These are phyloP conservation scores for Tupaia chinensis DNA, from an alignment of 2,113 vertebrate genomes.

Conservation along the genomic window DNA sequence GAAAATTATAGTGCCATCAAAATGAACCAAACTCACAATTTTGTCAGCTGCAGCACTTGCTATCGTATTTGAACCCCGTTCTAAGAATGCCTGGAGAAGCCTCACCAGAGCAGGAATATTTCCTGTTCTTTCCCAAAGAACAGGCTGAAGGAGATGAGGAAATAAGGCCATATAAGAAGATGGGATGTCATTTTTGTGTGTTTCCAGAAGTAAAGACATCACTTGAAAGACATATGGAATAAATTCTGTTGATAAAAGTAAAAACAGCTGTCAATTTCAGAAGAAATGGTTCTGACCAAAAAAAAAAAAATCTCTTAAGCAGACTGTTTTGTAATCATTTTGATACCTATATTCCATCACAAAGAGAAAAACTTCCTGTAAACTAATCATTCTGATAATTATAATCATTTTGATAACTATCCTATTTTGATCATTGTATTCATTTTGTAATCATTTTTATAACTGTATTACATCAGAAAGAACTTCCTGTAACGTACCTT, in stretches of 20 bases:
- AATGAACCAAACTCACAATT: conserved; percentile 90
- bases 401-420: too few species aligned
- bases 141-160: conserved; percentile 97
- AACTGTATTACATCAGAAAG: background rate
- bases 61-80: conserved; percentile 93
- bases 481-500: conserved; percentile 88
- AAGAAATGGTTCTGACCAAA: background rate
- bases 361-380: background rate
- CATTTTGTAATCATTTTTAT: background rate
- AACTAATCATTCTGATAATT: conserved; percentile 91
- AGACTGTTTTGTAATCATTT: background rate
- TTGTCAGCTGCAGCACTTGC: conserved; percentile 94
- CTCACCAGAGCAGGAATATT: conserved; percentile 98
- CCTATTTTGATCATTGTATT: too few species aligned
- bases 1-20: background rate
- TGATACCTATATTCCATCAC: background rate
- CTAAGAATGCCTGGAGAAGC: conserved; percentile 96
- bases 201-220: conserved; percentile 99
- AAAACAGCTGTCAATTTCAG: background rate
- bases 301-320: background rate
- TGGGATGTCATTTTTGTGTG: conserved; percentile 95
- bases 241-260: conserved; percentile 91
- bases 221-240: conserved; percentile 99
- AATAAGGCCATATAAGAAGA: conserved; percentile 97
- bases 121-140: conserved; percentile 96